A percentile compares a stretch with the other conserved stretches of the same genome.
phyloP scores from a whole-genome alignment of 2,888 invertebrate species.

The Scaptomyza cyrtandrae region DNA sequence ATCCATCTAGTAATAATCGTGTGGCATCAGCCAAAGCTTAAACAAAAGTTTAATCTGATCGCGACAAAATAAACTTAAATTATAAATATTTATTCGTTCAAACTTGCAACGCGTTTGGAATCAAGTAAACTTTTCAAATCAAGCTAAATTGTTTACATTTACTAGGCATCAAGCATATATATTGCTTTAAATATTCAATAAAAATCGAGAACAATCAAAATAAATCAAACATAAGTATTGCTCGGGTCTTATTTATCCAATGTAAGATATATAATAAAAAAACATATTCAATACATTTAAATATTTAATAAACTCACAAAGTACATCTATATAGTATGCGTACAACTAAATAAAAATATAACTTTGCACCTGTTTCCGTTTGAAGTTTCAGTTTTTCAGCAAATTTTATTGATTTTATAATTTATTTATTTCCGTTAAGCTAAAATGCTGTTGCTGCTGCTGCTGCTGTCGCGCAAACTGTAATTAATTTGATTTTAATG shows the following conservation, averaged over 20 bases:
- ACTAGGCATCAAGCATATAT: too few relatives aligned
- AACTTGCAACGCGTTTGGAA: not conserved
- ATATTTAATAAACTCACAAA: not conserved
- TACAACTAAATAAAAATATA: constrained; percentile 1
- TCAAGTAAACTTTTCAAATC: not conserved
- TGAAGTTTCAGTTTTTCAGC: constrained; percentile 4
- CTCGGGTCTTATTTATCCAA: too few relatives aligned
- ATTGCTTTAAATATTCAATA: too few relatives aligned
- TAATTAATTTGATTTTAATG: constrained; percentile 79
- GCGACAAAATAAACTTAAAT: not conserved
- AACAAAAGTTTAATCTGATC: not conserved
- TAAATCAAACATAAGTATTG: too few relatives aligned
- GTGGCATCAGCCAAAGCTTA: not conserved
- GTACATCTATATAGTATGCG: not conserved
- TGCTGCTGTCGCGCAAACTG: constrained; percentile 57
- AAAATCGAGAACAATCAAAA: too few relatives aligned
- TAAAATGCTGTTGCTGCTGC: constrained; percentile 28
- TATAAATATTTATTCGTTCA: not conserved
- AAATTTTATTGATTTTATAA: constrained; percentile 72
- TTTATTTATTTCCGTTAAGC: constrained; percentile 67
- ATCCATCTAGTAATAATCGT: constrained; percentile 29
- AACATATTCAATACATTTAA: too few relatives aligned
- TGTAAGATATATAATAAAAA: too few relatives aligned
- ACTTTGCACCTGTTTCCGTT: constrained; percentile 39
- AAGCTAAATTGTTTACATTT: too few relatives aligned